Base-by-base conservation (phyloP, 2,797 vertebrate genomes). In the Tangara arthus region DNA sequence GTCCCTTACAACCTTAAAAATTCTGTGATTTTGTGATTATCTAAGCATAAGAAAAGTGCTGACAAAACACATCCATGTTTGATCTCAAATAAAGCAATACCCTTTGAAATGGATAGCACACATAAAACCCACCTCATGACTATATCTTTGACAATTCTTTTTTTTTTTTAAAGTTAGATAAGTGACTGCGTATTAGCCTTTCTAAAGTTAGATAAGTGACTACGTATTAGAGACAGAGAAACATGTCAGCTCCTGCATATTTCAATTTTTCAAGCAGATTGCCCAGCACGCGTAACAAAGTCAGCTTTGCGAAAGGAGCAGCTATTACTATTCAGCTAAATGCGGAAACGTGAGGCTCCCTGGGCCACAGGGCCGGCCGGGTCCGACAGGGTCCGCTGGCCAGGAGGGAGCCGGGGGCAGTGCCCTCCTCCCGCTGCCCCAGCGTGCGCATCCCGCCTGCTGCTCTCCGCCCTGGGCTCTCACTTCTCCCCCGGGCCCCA, bases 391-490 rank as follows among this genome's bases (percentile, higher is more conserved):
- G 19, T 2, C 56, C 18, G 41, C n/a, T 24, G 35, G 34, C 35
- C 55, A 19, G 20, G 27, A n/a, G 12, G 24, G 21, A n/a, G 2
- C 50, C 34, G 14, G 2, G 27, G 53, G 27, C 37, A 39, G 17
- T 7, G 63, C 42, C 35, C 7, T 46, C n/a, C 75, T 11, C 12
- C 8, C 32, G 19, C 53, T 1, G 24, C 57, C 37, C 39, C 72
- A 3, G 5, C 1, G 12, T 0, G 3, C 6, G 23, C 44, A 17
- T 20, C 37, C 35, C 49, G 27, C 32, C 34, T 9, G 3, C 65
- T 2, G 32, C 65, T 7, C 0, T 5, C 23, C 32, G 32, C 14
- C 12, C 68, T n/a, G 28, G 14, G 9, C 6, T 1, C 23, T 26
- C 42, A 9, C 12, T 2, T 32, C 41, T 8, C 6, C 59, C 44